Percentiles rank a stretch among this genome's conserved stretches.
These are phyloP conservation scores for Papilio machaon DNA, from an alignment of 1,140 invertebrate species.

Conservation along the genomic window DNA sequence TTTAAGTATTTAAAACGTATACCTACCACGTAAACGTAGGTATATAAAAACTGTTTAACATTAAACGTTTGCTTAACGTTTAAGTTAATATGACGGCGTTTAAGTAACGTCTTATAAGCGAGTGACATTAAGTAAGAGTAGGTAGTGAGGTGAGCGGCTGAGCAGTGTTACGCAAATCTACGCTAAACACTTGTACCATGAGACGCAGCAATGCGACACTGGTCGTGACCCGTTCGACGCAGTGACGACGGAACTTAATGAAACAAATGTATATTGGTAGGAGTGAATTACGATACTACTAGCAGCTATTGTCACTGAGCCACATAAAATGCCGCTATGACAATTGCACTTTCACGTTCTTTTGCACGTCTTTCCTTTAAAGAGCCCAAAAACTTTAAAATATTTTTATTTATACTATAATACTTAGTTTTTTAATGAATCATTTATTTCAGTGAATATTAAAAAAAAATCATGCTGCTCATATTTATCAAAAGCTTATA, in stretches of 20 bases:
- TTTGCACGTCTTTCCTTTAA: too few relatives aligned
- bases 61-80: not conserved
- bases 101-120: not conserved
- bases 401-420: not conserved
- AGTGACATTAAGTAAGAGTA: constrained; percentile 33
- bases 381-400: not conserved
- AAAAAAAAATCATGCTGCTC: not conserved
- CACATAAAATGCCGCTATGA: constrained; percentile 14
- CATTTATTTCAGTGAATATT: not conserved
- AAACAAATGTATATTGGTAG: constrained; percentile 32
- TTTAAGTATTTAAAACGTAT: too few relatives aligned
- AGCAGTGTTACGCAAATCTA: constrained; percentile 27
- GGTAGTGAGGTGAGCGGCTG: not conserved
- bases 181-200: constrained; percentile 32
- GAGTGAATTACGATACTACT: constrained; percentile 33
- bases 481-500: not conserved
- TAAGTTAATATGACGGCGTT: constrained; percentile 5
- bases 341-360: not conserved
- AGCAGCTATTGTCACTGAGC: not conserved
- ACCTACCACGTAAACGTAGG: too few relatives aligned
- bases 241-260: not conserved
- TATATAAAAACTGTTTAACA: not conserved
- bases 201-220: not conserved
- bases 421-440: not conserved
- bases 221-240: not conserved